Conservation (phyloP, 2,888 invertebrate genomes). For the Cantharis rustica region DNA sequence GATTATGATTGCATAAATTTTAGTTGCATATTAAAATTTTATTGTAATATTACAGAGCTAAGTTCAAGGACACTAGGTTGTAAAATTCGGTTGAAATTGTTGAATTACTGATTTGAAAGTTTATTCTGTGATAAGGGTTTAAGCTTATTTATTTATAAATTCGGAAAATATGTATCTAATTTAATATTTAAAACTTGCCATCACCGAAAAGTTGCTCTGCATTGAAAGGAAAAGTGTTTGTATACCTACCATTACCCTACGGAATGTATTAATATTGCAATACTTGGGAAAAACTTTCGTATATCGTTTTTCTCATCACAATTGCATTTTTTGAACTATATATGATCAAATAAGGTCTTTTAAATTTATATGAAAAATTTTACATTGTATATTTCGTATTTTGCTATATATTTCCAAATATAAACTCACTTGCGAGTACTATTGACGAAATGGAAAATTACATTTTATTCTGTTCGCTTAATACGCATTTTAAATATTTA, state of each 20-base stretch:
- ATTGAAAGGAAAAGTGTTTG: constrained; percentile 7
- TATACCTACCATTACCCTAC: neutral
- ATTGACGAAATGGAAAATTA: neutral
- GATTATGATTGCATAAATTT: neutral
- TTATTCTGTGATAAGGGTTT: neutral
- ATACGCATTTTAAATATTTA: neutral
- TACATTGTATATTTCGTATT: neutral
- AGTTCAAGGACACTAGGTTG: neutral
- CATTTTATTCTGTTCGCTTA: neutral
- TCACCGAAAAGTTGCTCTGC: neutral
- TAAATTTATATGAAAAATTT: neutral
- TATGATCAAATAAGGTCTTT: neutral
- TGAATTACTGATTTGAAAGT: neutral
- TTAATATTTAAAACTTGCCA: neutral
- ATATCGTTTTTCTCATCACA: neutral
- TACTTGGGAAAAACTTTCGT: neutral
- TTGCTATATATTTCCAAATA: neutral
- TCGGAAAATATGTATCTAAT: neutral
- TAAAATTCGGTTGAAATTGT: neutral
- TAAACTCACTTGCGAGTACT: neutral
- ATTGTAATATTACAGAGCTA: too few relatives aligned
- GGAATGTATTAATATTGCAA: neutral
- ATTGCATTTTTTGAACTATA: neutral
- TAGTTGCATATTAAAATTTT: too few relatives aligned
- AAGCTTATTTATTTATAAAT: neutral